These are phyloP conservation scores for Nebria brevicollis DNA, from an alignment of 2,888 invertebrate genomes.

Conservation along the genomic window DNA sequence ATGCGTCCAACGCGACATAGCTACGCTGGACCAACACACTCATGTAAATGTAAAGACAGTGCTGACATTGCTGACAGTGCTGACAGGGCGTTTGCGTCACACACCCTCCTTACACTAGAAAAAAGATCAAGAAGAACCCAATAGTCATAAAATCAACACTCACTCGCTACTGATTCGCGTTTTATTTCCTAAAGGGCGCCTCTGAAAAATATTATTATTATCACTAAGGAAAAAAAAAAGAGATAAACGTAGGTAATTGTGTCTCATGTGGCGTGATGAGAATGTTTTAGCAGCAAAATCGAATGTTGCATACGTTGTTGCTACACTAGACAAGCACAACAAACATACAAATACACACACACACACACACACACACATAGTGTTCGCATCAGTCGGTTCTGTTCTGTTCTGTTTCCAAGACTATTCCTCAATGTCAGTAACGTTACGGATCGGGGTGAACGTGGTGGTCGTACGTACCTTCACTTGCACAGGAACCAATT, in stretches of 20 bases:
- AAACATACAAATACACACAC: no score
- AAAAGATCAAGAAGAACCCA: not conserved
- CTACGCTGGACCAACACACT: not conserved
- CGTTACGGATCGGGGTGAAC: constrained; percentile 12
- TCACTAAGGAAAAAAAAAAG: not conserved
- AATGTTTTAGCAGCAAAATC: not conserved
- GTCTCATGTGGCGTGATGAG: not conserved
- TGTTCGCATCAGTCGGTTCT: not conserved
- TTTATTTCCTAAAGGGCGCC: not conserved
- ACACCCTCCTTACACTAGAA: not conserved
- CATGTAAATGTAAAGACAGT: constrained; percentile 15
- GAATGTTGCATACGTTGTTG: not conserved
- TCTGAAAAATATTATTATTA: not conserved
- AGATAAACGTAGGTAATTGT: not conserved
- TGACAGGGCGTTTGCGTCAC: constrained; percentile 18
- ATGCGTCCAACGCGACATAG: not conserved
- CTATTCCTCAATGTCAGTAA: constrained; percentile 44
- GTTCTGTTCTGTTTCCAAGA: constrained; percentile 24
- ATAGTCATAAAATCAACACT: not conserved
- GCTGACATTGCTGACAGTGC: constrained; percentile 9
- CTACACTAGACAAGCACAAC: not conserved
- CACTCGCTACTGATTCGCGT: not conserved
- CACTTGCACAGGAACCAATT: constrained; percentile 32
- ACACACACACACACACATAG: not conserved
- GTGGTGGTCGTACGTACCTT: not conserved